Evolutionary conservation across 2,888 invertebrate species (phyloP).

Genomic region (Leptinotarsa rubiginosa): DNA sequence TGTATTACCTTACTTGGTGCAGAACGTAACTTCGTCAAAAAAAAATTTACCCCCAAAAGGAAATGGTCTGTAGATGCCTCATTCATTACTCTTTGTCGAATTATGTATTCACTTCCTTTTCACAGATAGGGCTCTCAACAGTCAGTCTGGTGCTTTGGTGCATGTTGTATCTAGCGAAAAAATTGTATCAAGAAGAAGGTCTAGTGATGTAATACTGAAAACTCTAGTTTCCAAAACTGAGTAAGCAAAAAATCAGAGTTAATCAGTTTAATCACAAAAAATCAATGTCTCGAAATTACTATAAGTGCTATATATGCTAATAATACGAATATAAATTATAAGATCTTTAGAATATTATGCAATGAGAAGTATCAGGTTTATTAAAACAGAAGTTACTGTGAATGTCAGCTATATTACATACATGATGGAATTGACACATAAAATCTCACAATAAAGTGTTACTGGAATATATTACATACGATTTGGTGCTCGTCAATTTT

Average conservation of each 20-base stretch:
- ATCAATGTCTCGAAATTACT: no score
- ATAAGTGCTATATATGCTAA: no score
- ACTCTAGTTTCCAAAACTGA: conserved; percentile 65
- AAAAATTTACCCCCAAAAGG: conserved; percentile 56
- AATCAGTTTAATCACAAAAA: no score
- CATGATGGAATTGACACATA: no score
- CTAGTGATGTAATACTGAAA: conserved; percentile 61
- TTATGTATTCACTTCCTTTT: not conserved
- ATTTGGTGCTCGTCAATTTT: no score
- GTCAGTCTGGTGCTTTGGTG: not conserved
- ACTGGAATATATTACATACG: no score
- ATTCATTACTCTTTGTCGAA: not conserved
- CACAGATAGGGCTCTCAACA: conserved; percentile 25
- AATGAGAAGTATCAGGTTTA: no score
- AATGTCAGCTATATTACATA: no score
- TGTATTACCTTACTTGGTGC: conserved; percentile 80
- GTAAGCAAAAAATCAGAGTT: conserved; percentile 59
- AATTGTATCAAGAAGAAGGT: conserved; percentile 43
- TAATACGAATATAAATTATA: no score
- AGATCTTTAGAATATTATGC: no score
- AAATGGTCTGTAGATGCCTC: conserved; percentile 4
- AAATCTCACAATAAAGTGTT: no score
- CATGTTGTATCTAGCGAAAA: conserved; percentile 38
- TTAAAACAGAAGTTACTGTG: no score
- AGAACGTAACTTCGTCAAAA: conserved; percentile 38